These are phyloP conservation scores for Stegostoma tigrinum DNA, from an alignment of 2,113 vertebrate species.

Conservation along the genomic window DNA sequence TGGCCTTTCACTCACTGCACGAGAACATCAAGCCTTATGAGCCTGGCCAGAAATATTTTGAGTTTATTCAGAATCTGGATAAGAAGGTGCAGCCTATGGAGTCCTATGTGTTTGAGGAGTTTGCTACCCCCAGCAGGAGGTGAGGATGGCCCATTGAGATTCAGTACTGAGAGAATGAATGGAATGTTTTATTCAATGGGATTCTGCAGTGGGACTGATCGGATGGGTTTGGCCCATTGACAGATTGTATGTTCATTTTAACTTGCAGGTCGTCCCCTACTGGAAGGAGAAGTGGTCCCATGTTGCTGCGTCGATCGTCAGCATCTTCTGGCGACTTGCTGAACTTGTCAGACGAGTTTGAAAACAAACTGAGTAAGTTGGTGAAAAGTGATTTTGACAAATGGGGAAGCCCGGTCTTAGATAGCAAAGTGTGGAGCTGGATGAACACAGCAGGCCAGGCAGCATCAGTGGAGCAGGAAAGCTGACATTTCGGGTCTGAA, in stretches of 20 bases:
- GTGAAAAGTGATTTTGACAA: background rate
- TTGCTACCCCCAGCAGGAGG: constrained; percentile 54
- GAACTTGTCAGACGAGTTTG: background rate
- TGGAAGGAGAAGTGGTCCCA: background rate
- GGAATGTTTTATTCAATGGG: background rate
- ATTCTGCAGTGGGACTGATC: background rate
- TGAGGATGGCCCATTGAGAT: constrained; percentile 41
- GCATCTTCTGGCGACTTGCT: constrained; percentile 1
- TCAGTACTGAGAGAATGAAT: background rate
- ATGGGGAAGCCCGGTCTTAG: too few species aligned
- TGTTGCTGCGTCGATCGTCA: background rate
- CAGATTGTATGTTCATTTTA: background rate
- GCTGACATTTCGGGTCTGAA: too few species aligned
- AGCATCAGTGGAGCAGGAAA: too few species aligned
- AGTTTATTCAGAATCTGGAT: constrained; percentile 58
- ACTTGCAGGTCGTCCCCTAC: constrained; percentile 44
- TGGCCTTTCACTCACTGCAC: constrained; percentile 62
- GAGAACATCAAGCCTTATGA: constrained; percentile 66
- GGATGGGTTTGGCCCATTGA: background rate
- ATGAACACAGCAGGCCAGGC: too few species aligned
- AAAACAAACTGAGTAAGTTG: constrained; percentile 9
- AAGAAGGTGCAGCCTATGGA: constrained; percentile 49
- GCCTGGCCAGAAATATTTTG: constrained; percentile 70
- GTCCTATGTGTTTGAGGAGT: constrained; percentile 67
- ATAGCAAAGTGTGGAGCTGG: too few species aligned